Evolutionary conservation across 2,113 vertebrate species (phyloP), one percentile per base, ranked within the genome.

Genomic region (Gallinago undulata): DNA sequence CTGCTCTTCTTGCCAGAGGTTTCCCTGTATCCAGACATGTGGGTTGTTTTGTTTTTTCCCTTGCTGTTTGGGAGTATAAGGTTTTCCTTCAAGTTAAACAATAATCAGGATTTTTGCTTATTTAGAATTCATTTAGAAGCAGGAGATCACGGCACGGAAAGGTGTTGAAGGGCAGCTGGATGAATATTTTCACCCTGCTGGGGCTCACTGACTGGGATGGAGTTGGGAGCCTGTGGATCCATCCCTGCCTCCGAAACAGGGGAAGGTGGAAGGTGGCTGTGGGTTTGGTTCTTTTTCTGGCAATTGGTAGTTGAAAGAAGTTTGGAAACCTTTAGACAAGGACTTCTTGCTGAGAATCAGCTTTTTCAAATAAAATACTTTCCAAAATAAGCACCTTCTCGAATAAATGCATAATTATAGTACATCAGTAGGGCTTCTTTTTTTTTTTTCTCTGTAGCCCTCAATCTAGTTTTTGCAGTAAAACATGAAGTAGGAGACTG

Each of bases 191-290:
- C 19, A 7, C 83, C 27, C 73, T 13, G 11, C 39, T 50, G 45
- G 41, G 39, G 11, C 47, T 90, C 51, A 31, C 10, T 2, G 5
- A 8, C 7, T 15, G 47, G 66, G 55, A 31, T 43, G 45, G 27
- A 56, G 19, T 28, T 28, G 11, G 67, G 50, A 85, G 14, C 50
- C 35, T 45, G 25, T 0, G 4, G n/a, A 13, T 55, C 31, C 3
- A 0, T 48, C 18, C 1, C 67, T 33, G 41, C 35, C 37, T n/a
- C 24, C 2, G 0, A 48, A 43, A 13, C 3, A 4, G 39, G 57
- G 30, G 33, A 50, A 43, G 43, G n/a, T 15, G 30, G 33, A 50
- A 43, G 43, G 30, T 15, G 43, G 22, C 55, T 12, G n/a, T 5
- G 13, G 48, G 33, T 45, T 59, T 55, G 51, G 39, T 45, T 84